Evolutionary conservation across 2,888 invertebrate genomes (phyloP), one percentile per base, ranked within the genome.

Genomic region (Heliconius cydno): DNA sequence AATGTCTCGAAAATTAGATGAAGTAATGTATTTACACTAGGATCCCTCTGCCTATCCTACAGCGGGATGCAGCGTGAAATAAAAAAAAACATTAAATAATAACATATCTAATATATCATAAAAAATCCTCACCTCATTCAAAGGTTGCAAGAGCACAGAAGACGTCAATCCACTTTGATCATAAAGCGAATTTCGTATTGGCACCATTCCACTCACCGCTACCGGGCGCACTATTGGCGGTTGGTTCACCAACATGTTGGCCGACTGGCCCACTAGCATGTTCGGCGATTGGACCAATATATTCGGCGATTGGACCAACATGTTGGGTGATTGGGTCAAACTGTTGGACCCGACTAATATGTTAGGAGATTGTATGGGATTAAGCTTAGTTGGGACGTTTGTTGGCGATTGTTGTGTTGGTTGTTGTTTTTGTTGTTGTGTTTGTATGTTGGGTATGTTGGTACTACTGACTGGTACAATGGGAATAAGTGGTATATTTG

Each of bases 141-240:
- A 87, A 28, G 94, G 94, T 83, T 95, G 93, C 71, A 95, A 83
- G 3, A 95, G 85, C 6, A 95, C 94, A 0, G 94, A 94, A 0
- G 94, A 93, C 0, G 94, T 91, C 65, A 94, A 78, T 2, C 92
- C 93, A 1, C 92, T 84, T 83, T 94, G 93, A 60, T 94, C 93
- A 80, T 94, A 94, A 71, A 95, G 82, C 22, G 91, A 88, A 77
- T 95, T 95, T 79, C 94, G 86, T 79, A 94, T 93, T 0, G 94
- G 93, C 79, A 94, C 94, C 92, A 91, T 92, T 3, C 94, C 94
- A 82, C 66, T 0, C 89, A 89, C 28, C 90, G 89, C 2, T 88
- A 87, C 75, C 90, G 90, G 19, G 84, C 85, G 22, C 22, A 73
- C 73, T 60, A 73, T 38, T 10, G 73, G 73, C 90, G 81, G 46